A percentile compares a stretch with the other conserved stretches of the same genome.
Evolutionary conservation across 2,888 invertebrate genomes (phyloP).

Genomic region (Nymphalis polychloros): DNA sequence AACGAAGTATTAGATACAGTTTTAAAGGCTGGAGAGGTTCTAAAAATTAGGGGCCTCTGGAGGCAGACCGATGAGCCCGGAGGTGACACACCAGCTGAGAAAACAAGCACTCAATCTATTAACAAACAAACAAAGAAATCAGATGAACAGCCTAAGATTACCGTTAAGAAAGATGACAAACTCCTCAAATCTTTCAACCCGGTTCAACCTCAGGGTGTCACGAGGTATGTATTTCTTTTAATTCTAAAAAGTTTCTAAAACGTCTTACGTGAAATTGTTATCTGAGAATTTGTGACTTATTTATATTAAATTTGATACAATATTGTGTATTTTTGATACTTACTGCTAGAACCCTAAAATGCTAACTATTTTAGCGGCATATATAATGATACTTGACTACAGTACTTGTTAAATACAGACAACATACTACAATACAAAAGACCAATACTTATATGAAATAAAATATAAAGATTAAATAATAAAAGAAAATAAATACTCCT

Average conservation of each 20-base stretch:
- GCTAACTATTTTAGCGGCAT: too few relatives aligned
- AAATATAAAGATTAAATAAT: too few relatives aligned
- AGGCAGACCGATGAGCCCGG: conserved; percentile 82
- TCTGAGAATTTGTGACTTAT: too few relatives aligned
- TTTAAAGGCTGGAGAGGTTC: conserved; percentile 89
- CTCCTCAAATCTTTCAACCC: conserved; percentile 69
- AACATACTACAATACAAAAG: too few relatives aligned
- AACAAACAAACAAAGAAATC: conserved; percentile 61
- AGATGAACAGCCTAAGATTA: conserved; percentile 67
- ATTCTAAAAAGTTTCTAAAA: neutral
- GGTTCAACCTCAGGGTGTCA: conserved; percentile 57
- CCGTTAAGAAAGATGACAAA: conserved; percentile 78
- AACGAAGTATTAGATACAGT: conserved; percentile 92
- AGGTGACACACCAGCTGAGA: conserved; percentile 57
- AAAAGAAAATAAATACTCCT: too few relatives aligned
- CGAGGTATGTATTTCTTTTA: conserved; percentile 50
- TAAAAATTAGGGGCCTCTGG: conserved; percentile 91
- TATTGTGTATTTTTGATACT: too few relatives aligned
- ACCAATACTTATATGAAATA: too few relatives aligned
- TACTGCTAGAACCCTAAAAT: too few relatives aligned
- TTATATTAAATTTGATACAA: too few relatives aligned
- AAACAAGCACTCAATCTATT: conserved; percentile 48
- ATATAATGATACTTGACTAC: too few relatives aligned
- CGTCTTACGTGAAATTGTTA: neutral
- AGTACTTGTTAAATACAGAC: too few relatives aligned